phyloP scores from a whole-genome alignment of 2,797 vertebrate species.

The Mycteria americana region DNA sequence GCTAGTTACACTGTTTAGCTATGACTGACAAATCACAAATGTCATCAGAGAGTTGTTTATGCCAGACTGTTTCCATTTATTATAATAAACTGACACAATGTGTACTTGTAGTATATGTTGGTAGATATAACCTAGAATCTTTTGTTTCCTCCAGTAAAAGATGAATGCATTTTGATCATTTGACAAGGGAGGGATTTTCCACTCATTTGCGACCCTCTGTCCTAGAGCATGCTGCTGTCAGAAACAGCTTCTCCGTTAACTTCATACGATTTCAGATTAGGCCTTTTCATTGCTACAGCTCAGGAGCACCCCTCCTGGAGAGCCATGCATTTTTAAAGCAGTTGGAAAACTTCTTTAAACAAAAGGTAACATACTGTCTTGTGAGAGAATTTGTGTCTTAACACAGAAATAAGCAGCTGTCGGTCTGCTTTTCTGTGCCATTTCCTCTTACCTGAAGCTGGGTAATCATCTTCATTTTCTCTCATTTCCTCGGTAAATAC shows the following conservation, averaged over 20 bases:
- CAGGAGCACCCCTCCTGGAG: neutral
- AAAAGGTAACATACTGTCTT: neutral
- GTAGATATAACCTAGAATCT: neutral
- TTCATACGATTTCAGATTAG: neutral
- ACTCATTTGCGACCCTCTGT: neutral
- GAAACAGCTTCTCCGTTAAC: neutral
- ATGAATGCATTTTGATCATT: neutral
- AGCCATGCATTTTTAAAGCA: neutral
- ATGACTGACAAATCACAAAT: neutral
- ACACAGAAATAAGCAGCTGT: neutral
- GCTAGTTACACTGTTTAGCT: neutral
- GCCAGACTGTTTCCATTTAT: neutral
- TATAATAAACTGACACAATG: neutral
- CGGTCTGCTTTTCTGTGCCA: neutral
- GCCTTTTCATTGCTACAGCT: neutral
- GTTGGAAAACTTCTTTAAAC: neutral
- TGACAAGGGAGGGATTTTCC: neutral
- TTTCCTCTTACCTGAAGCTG: constrained; percentile 14
- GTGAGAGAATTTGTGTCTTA: neutral
- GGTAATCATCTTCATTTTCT: neutral
- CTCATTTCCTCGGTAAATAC: neutral
- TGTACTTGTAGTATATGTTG: neutral
- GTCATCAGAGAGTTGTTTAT: neutral
- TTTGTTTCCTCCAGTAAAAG: neutral
- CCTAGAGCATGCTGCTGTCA: neutral